A percentile compares a stretch with the other conserved stretches of the same genome.
These are phyloP conservation scores for Meteorus cinctellus DNA, from an alignment of 2,888 invertebrate species.

Conservation along the genomic window DNA sequence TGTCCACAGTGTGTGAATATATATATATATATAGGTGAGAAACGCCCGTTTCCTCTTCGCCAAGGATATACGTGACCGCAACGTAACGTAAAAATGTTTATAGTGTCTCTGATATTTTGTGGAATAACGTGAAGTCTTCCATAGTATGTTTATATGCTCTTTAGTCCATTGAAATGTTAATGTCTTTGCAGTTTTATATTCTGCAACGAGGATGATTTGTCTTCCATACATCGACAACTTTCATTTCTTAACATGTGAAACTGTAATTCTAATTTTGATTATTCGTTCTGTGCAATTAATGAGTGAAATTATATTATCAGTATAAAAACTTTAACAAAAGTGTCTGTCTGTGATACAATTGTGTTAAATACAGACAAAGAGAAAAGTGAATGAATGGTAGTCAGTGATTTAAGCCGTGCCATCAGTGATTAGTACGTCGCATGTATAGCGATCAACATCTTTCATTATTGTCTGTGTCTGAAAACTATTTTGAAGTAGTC, in stretches of 20 bases:
- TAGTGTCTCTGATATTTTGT: background rate
- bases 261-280: too few species aligned
- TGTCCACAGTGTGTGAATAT: background rate
- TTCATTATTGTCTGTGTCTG: slow-evolving; percentile 44
- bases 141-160: too few species aligned
- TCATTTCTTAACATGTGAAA: too few species aligned
- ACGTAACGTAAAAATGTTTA: background rate
- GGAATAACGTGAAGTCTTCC: too few species aligned
- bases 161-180: too few species aligned
- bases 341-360: background rate
- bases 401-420: slow-evolving; percentile 2
- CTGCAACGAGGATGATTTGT: too few species aligned
- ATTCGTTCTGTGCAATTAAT: too few species aligned
- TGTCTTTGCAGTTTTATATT: too few species aligned
- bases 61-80: slow-evolving; percentile 28
- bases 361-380: background rate
- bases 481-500: slow-evolving; percentile 50
- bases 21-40: background rate
- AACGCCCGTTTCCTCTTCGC: slow-evolving; percentile 35
- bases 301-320: too few species aligned
- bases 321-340: too few species aligned
- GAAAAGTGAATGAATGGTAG: too few species aligned
- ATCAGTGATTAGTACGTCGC: slow-evolving; percentile 50
- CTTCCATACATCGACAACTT: too few species aligned
- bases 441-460: slow-evolving; percentile 45